A percentile compares a stretch with the other conserved stretches of the same genome.
Conservation (phyloP, 2,888 invertebrate genomes). For the Synanthedon formicaeformis region DNA sequence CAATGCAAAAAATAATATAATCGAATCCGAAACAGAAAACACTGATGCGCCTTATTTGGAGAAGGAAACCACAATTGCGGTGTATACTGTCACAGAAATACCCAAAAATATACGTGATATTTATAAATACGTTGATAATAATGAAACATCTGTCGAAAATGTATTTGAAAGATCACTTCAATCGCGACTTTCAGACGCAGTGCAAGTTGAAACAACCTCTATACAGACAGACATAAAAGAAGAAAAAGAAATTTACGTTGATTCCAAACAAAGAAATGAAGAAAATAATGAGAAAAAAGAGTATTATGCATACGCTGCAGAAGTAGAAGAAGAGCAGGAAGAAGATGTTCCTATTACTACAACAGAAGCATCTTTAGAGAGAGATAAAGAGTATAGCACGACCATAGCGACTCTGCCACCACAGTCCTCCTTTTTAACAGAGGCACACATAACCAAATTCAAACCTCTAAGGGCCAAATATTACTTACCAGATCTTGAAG, state of each 20-base stretch:
- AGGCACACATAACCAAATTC: not conserved
- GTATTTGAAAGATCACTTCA: not conserved
- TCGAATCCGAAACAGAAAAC: too few relatives aligned
- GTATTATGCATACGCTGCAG: not conserved
- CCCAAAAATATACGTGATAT: not conserved
- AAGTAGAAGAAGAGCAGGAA: not conserved
- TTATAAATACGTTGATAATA: not conserved
- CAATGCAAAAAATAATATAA: too few relatives aligned
- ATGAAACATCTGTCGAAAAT: not conserved
- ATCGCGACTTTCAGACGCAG: not conserved
- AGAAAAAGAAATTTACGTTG: not conserved
- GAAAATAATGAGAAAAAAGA: not conserved
- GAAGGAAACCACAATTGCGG: not conserved
- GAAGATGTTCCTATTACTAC: not conserved
- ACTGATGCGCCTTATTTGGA: not conserved
- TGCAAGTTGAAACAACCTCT: not conserved
- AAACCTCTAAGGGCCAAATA: not conserved
- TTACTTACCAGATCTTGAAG: constrained; percentile 11
- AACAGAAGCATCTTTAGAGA: not conserved
- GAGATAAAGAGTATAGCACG: not conserved
- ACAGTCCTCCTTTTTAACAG: not conserved
- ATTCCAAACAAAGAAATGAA: not conserved
- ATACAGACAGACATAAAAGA: not conserved
- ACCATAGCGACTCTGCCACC: not conserved
- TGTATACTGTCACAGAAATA: not conserved